Conservation (phyloP, 2,888 invertebrate genomes). For the Caradrina kadenii region DNA sequence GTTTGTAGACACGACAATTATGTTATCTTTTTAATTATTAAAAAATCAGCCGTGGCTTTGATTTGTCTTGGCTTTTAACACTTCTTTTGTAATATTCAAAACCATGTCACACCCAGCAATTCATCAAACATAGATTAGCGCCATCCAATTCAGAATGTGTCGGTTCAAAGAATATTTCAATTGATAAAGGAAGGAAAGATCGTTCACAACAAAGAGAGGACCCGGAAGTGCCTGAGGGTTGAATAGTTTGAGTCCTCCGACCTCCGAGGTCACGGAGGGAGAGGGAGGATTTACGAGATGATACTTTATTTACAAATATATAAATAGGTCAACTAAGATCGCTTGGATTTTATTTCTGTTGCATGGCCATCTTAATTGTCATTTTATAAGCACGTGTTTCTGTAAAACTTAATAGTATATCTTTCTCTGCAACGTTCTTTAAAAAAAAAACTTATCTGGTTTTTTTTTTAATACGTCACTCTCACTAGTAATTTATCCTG, state of each 20-base stretch:
- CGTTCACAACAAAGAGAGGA: slow-evolving; percentile 75
- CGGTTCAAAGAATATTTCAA: slow-evolving; percentile 70
- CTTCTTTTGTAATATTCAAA: neutral
- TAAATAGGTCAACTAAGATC: slow-evolving; percentile 46
- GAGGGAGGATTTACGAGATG: slow-evolving; percentile 21
- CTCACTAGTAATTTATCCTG: too few species aligned
- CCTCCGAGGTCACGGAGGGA: slow-evolving; percentile 56
- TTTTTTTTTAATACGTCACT: too few species aligned
- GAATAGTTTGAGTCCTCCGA: slow-evolving; percentile 72
- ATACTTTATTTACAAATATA: slow-evolving; percentile 34
- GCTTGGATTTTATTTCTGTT: neutral
- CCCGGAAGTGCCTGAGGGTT: slow-evolving; percentile 73
- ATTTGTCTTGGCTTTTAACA: neutral
- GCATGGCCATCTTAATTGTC: neutral
- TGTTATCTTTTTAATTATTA: too few species aligned
- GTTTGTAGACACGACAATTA: too few species aligned
- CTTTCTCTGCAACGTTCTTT: too few species aligned
- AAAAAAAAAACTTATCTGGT: too few species aligned
- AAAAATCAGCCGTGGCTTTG: too few species aligned
- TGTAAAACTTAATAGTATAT: too few species aligned
- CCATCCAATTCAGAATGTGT: slow-evolving; percentile 58
- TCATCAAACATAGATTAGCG: slow-evolving; percentile 52
- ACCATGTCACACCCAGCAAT: slow-evolving; percentile 27
- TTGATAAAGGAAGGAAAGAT: slow-evolving; percentile 74
- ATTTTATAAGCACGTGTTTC: neutral